Base-by-base conservation (phyloP, 2,888 invertebrate species). In the Polyommatus iphigenia region DNA sequence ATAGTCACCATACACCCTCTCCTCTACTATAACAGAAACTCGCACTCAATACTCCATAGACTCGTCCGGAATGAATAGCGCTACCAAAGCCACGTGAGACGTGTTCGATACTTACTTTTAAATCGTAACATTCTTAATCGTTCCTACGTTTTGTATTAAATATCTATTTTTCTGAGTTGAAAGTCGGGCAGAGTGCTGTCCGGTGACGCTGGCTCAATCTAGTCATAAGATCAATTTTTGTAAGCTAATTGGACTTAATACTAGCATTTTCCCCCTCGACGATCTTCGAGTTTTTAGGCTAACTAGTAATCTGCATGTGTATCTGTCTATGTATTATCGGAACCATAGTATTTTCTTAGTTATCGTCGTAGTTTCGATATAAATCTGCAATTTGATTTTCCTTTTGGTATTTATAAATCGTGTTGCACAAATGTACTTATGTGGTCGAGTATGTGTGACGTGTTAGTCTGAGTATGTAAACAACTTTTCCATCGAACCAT, bases 361-460 rank as follows among this genome's bases (percentile, higher is more conserved):
- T 83, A 83, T 89, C 86, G 86, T 86, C 85, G 79, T 83, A 85
- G 80, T 46, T 84, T 85, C 86, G 83, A 84, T 89, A 87, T 87
- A 84, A 83, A 87, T 86, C 87, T 87, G 86, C 87, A 88, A 89
- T 84, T 85, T 85, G 84, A 85, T 87, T 89, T 87, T 46, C 86
- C 85, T 84, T 87, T 87, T 85, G 86, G 90, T 89, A 92, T 92
- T 92, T 91, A 87, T 88, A 86, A 85, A 87, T 86, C 86, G 84
- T 90, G 87, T 88, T 92, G 93, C 93, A 93, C 93, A 93, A 93
- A 90, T 89, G 92, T 93, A 93, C 93, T 93, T 93, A 93, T 87
- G 88, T 86, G 88, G 86, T 85, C 85, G 85, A 85, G 84, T 84
- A 84, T 79, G 80, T 79, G 84, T 87, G 84, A 82, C 85, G 78